Conservation (phyloP, 2,797 vertebrate genomes). For the Dendrocincla tyrannina region DNA sequence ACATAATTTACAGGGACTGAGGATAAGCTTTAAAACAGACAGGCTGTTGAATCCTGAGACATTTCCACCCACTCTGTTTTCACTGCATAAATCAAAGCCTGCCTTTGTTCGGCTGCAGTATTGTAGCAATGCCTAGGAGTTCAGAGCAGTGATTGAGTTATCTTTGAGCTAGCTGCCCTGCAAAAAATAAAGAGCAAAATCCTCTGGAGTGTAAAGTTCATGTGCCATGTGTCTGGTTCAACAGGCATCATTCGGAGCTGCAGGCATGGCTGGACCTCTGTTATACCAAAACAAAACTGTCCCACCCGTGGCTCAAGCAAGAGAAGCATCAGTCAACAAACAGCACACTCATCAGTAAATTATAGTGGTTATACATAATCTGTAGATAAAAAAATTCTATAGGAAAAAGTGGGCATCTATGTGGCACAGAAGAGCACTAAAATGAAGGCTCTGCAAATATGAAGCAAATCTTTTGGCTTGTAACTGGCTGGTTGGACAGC, state of each 20-base stretch:
- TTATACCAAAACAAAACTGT: background rate
- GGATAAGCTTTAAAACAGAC: conserved; percentile 38
- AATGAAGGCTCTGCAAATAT: background rate
- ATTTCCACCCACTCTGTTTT: conserved; percentile 61
- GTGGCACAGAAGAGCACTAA: background rate
- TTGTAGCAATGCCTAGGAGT: conserved; percentile 1
- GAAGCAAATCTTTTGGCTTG: background rate
- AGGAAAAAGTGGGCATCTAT: background rate
- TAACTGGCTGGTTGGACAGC: background rate
- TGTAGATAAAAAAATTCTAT: background rate
- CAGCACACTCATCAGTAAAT: background rate
- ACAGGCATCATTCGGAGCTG: background rate
- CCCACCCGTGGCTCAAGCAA: accelerated
- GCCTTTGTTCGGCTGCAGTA: background rate
- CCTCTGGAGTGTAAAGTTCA: background rate
- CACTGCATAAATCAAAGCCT: conserved; percentile 57
- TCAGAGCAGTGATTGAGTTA: background rate
- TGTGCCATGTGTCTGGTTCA: background rate
- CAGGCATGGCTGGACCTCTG: accelerated
- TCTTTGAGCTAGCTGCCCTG: background rate
- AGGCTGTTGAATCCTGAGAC: conserved; percentile 47
- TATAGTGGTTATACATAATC: background rate
- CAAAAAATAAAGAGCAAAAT: background rate
- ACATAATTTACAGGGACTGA: background rate
- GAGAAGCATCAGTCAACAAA: background rate